Evolutionary conservation across 2,113 vertebrate genomes (phyloP), one percentile per base, ranked within the genome.

Genomic region (Brachyhypopomus occidentalis): DNA sequence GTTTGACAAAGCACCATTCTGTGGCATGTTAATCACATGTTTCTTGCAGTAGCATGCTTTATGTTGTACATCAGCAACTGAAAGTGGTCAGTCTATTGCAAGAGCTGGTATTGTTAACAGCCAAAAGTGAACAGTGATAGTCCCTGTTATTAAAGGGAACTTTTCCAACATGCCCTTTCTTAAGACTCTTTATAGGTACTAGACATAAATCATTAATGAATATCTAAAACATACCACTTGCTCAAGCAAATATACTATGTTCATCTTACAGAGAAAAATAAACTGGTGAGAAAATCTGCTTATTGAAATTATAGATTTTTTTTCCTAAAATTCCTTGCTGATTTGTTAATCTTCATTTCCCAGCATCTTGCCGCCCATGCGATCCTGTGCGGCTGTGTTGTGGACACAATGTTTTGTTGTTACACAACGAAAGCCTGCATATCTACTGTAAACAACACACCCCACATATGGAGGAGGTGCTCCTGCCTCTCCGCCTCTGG

Each of bases 1-100:
- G 72, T 76, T 76, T 76, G 52, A 48, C 63, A 69, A 58, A 45
- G 12, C 63, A 23, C 30, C 22, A 8, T 23, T 36, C 25, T 71
- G 38, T 55, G 30, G 7, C 55, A 38, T 25, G 20, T 36, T 74
- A 48, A 27, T 66, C 19, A 27, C 34, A 30, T 22, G 38, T 20
- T 38, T 25, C 12, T n/a, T 34, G 20, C 11, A 22, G 23, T 30
- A 11, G 14, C 36, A 60, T 64, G 78, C 14, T 38, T 74, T 74
- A 20, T 45, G 25, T 4, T 66, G 2, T 16, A 7, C 22, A 2
- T 23, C 27, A n/a, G 11, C 48, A 52, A 48, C 11, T 36, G 59
- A 55, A 55, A 66, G 27, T 63, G 11, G 16, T 22, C 17, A 27
- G 2, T 36, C 17, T 38, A 67, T 6, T 34, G 8, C 20, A 36